These are phyloP conservation scores for Drosophila lutescens DNA, from an alignment of 2,888 invertebrate species.

Conservation along the genomic window DNA sequence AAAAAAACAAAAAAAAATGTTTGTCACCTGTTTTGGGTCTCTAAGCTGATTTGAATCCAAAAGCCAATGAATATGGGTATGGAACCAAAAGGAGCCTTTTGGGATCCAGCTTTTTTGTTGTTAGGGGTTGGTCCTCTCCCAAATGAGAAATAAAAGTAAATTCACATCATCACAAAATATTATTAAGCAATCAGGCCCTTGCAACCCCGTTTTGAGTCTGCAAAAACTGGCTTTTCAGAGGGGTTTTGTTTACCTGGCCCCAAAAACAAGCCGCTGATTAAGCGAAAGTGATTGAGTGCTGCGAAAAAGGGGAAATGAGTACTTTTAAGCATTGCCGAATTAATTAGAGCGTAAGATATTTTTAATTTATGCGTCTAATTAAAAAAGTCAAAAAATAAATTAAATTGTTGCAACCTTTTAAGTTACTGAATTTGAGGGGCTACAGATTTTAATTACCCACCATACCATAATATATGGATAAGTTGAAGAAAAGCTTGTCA, in stretches of 20 bases:
- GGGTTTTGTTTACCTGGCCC: slow-evolving; percentile 38
- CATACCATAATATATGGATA: too few species aligned
- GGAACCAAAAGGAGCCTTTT: slow-evolving; percentile 15
- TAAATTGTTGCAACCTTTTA: slow-evolving; percentile 12
- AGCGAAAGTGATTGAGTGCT: slow-evolving; percentile 70
- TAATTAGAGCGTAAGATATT: slow-evolving; percentile 50
- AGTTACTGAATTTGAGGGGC: neutral
- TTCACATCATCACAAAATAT: slow-evolving; percentile 81
- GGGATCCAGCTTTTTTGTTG: slow-evolving; percentile 1
- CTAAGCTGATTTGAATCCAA: slow-evolving; percentile 56
- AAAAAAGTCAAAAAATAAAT: slow-evolving; percentile 35
- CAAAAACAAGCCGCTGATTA: slow-evolving; percentile 62
- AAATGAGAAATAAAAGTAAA: slow-evolving; percentile 81
- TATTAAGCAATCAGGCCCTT: slow-evolving; percentile 75
- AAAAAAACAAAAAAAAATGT: slow-evolving; percentile 17
- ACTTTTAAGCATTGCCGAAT: slow-evolving; percentile 32
- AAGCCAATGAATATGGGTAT: slow-evolving; percentile 61
- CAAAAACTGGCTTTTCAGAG: slow-evolving; percentile 48
- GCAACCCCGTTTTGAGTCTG: slow-evolving; percentile 47
- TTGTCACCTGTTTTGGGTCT: slow-evolving; percentile 63
- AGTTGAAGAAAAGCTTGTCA: too few species aligned
- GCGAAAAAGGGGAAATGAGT: slow-evolving; percentile 14
- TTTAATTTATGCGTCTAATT: slow-evolving; percentile 57
- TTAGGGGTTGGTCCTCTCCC: slow-evolving; percentile 51
- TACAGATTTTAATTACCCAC: neutral